These are phyloP conservation scores for Plebejus anna DNA, from an alignment of 2,888 invertebrate species.

Conservation along the genomic window DNA sequence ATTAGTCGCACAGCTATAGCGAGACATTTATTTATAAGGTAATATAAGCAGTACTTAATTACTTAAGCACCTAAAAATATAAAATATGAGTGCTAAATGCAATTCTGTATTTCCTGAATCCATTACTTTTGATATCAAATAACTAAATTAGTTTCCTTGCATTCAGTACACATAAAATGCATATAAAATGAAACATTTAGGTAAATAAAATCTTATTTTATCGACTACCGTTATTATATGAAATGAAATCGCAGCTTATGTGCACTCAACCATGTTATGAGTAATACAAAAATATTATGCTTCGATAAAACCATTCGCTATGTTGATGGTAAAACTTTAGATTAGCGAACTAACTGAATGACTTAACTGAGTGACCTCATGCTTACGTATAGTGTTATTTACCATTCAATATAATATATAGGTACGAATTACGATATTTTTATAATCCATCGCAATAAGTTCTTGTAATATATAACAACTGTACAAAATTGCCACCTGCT, in stretches of 20 bases:
- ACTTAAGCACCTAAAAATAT: neutral
- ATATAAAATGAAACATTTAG: neutral
- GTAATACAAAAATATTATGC: neutral
- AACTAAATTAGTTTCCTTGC: neutral
- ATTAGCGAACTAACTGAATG: neutral
- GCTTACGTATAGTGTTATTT: neutral
- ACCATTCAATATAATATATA: neutral
- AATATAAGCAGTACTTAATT: neutral
- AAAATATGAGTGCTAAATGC: neutral
- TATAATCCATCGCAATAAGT: neutral
- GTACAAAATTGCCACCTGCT: neutral
- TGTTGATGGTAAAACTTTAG: neutral
- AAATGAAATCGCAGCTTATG: neutral
- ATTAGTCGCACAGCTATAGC: neutral
- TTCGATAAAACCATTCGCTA: constrained; percentile 1
- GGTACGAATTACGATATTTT: neutral
- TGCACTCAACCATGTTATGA: neutral
- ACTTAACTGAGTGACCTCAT: constrained; percentile 5
- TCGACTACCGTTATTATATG: neutral
- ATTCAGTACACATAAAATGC: neutral
- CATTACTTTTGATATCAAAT: neutral
- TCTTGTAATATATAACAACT: neutral
- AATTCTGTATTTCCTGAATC: neutral
- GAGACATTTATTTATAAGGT: neutral
- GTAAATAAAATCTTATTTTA: neutral